phyloP scores from a whole-genome alignment of 35 echinoderm and acorn worm genomes.

The Ptychodera flava region DNA sequence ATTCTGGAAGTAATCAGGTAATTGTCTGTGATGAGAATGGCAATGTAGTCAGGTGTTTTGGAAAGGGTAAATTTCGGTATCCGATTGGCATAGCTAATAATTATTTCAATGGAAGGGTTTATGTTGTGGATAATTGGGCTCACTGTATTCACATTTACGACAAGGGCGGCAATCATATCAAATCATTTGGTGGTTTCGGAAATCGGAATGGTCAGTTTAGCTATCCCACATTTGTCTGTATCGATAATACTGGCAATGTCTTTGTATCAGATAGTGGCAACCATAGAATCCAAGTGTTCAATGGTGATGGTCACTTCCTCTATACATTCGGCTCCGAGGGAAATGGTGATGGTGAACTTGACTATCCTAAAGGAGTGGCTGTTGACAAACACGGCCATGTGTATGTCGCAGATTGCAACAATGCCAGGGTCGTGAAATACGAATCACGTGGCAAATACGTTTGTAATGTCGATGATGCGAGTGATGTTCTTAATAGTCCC shows the following conservation, averaged over 20 bases:
- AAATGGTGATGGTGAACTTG: not conserved
- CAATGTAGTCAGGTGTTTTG: too few relatives aligned
- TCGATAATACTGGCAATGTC: not conserved
- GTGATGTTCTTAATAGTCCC: constrained; percentile 49
- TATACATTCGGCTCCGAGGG: not conserved
- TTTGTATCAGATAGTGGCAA: not conserved
- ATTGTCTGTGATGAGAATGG: too few relatives aligned
- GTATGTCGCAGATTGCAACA: not conserved
- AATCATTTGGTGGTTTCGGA: not conserved
- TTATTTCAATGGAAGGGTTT: too few relatives aligned
- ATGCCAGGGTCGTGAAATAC: not conserved
- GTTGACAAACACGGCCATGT: not conserved
- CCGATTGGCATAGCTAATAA: too few relatives aligned
- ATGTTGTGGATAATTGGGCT: too few relatives aligned
- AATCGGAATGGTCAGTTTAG: not conserved
- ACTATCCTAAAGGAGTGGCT: not conserved
- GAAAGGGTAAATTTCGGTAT: too few relatives aligned
- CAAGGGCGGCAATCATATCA: not conserved
- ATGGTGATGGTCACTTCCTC: not conserved
- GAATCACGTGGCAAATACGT: not conserved
- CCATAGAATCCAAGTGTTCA: not conserved
- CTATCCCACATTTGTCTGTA: not conserved
- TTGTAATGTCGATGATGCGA: constrained; percentile 34
- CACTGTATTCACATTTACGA: too few relatives aligned
- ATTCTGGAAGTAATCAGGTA: too few relatives aligned